Evolutionary conservation across 2,797 vertebrate species (phyloP), one percentile per base, ranked within the genome.

Genomic region (Poecilia wingei): DNA sequence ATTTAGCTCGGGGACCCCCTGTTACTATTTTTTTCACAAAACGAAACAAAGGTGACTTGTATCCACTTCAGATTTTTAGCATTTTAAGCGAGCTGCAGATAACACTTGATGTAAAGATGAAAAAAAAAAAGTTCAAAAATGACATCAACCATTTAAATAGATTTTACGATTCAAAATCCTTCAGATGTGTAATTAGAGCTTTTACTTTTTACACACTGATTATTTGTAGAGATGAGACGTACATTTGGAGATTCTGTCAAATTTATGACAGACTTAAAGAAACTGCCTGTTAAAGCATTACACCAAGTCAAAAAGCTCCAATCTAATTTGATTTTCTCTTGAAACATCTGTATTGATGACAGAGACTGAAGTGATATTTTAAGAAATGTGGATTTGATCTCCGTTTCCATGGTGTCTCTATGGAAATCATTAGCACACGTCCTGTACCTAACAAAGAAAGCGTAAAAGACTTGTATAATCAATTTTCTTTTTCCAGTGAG

Each of bases 361-460:
- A 75, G 68, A 59, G 31, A 70, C 31, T 84, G 70, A 49, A 87
- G 83, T 82, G 74, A 75, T 92, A 89, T 90, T 94, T 93, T 92
- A 82, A 88, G 85, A 90, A 80, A 69, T 18, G 28, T 87, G 74
- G 72, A 66, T 75, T 71, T 81, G 18, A 83, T 86, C 86, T 88
- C 77, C 81, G 91, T 93, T 92, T 78, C 85, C 84, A 79, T 83
- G 86, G 88, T 84, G 76, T 84, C 83, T 82, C 88, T 85, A 87
- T 85, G 83, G 84, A 82, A 82, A 86, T 92, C 79, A 93, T 86
- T 84, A 85, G 55, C 72, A 68, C 46, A 78, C 39, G n/a, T 83
- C 76, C 84, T 84, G 78, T 83, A 66, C 39, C 87, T 84, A 70
- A 86, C 39, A 43, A 79, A 70, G 49, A 82, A 86, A 75, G 43